Percentiles rank a stretch among this genome's conserved stretches.
Conservation (phyloP, 2,797 vertebrate species). For the Mus caroli region DNA sequence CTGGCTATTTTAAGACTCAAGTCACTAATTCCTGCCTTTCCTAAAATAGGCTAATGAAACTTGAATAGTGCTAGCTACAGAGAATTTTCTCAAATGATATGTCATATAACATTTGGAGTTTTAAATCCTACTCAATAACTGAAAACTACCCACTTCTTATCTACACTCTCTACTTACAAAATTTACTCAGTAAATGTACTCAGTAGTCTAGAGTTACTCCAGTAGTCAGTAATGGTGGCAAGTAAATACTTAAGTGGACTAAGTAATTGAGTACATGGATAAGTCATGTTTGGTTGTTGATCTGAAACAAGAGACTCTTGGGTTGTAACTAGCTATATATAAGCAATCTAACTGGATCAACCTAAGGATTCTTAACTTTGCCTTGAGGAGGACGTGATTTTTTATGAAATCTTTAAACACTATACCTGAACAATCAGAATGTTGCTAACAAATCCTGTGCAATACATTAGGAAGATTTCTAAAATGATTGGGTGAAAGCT, state of each 20-base stretch:
- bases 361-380: background rate
- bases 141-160: background rate
- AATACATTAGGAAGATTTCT: background rate
- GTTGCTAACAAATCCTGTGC: background rate
- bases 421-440: background rate
- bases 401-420: background rate
- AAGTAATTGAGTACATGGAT: background rate
- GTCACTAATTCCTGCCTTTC: background rate
- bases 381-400: background rate
- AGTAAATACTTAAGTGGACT: background rate
- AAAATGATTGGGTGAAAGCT: background rate
- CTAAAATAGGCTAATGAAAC: background rate
- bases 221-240: background rate
- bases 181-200: background rate
- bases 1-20: background rate
- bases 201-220: background rate
- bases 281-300: background rate
- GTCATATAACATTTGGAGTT: background rate
- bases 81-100: background rate
- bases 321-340: background rate
- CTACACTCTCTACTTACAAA: background rate
- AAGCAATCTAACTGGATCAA: background rate
- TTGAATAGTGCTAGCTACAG: background rate
- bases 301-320: constrained; percentile 5
- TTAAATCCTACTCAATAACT: background rate